phyloP scores from a whole-genome alignment of 1,140 invertebrate species.

The Cataglyphis hispanica region DNA sequence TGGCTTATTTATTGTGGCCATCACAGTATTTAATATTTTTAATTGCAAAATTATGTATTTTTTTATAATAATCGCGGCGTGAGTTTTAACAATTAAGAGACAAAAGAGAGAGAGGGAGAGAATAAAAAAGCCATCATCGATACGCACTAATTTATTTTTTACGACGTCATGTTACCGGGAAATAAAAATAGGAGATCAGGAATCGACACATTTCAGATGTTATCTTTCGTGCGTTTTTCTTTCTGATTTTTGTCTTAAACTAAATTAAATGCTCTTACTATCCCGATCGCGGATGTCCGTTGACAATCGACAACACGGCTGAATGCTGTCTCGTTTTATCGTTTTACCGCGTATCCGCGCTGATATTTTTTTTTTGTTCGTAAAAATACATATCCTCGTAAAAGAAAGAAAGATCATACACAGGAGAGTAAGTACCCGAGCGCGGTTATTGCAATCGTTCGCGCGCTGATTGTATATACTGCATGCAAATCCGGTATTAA shows the following conservation, averaged over 20 bases:
- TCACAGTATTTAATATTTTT: neutral
- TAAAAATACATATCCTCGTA: slow-evolving; percentile 40
- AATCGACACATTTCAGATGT: neutral
- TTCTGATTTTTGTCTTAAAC: slow-evolving; percentile 12
- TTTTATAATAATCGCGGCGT: neutral
- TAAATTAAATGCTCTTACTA: slow-evolving; percentile 19
- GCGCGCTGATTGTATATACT: neutral
- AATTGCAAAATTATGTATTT: neutral
- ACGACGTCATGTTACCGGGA: neutral
- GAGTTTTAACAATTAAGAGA: neutral
- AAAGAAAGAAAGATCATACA: slow-evolving; percentile 30
- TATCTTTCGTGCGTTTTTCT: neutral
- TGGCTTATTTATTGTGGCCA: too few relatives aligned
- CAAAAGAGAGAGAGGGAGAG: neutral
- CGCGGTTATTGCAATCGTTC: slow-evolving; percentile 5
- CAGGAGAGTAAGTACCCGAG: slow-evolving; percentile 38
- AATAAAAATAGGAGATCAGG: slow-evolving; percentile 32
- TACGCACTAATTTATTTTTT: slow-evolving; percentile 15
- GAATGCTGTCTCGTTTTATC: slow-evolving; percentile 36
- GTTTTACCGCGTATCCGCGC: slow-evolving; percentile 6
- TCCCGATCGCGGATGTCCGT: neutral
- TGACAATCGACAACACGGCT: slow-evolving; percentile 4
- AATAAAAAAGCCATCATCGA: neutral
- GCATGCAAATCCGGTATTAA: slow-evolving; percentile 61
- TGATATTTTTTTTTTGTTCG: neutral